phyloP scores from a whole-genome alignment of 53 echinoderm and acorn worm species.

The Holothuria leucospilota region DNA sequence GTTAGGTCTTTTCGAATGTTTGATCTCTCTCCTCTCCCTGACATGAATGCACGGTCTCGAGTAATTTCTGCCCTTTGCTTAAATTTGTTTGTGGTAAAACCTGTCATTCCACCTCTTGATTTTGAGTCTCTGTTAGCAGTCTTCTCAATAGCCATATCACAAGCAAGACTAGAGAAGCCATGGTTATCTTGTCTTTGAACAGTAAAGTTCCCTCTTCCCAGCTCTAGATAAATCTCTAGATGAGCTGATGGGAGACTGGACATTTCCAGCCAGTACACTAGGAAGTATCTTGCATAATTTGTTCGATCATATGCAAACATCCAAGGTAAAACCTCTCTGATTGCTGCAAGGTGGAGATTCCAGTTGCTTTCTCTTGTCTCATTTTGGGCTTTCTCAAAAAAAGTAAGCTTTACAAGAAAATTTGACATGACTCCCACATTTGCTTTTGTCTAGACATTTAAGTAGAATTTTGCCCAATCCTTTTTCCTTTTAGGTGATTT shows the following conservation, averaged over 20 bases:
- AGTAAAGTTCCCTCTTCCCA: slow-evolving; percentile 17
- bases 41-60: slow-evolving; percentile 63
- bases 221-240: neutral
- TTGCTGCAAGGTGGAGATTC: slow-evolving; percentile 62
- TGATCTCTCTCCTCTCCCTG: slow-evolving; percentile 45
- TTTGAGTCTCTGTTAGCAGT: slow-evolving; percentile 75
- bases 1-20: slow-evolving; percentile 45
- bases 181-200: slow-evolving; percentile 14
- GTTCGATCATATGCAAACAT: slow-evolving; percentile 67
- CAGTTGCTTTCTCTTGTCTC: slow-evolving; percentile 63
- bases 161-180: slow-evolving; percentile 49
- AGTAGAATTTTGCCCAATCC: too few relatives aligned
- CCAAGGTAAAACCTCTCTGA: slow-evolving; percentile 62
- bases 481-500: too few relatives aligned
- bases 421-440: too few relatives aligned
- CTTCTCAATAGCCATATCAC: slow-evolving; percentile 76
- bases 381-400: too few relatives aligned
- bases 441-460: too few relatives aligned
- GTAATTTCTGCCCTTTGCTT: slow-evolving; percentile 62
- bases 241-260: neutral
- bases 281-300: slow-evolving; percentile 73
- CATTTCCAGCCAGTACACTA: slow-evolving; percentile 75
- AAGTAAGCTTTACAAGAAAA: too few relatives aligned
- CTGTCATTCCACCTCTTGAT: slow-evolving; percentile 72
- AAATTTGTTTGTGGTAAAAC: slow-evolving; percentile 66